Conservation (phyloP, 2,113 vertebrate species). For the Arizona elegans region DNA sequence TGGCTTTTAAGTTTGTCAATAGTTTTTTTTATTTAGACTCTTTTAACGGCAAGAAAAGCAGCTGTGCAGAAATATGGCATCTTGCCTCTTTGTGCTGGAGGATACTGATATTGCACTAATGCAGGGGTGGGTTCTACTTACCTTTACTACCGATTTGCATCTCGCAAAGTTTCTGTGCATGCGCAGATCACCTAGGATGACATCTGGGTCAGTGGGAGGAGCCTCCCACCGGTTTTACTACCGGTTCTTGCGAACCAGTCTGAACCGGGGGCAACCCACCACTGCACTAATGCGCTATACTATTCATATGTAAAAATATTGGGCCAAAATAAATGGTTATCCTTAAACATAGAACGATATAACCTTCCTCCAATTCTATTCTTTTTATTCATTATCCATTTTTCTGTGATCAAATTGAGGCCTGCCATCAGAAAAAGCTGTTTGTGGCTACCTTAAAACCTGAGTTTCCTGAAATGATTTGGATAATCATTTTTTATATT, state of each 20-base stretch:
- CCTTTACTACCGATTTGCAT: too few species aligned
- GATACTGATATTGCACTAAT: not conserved
- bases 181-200: too few species aligned
- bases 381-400: not conserved
- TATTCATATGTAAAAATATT: not conserved
- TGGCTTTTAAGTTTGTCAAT: not conserved
- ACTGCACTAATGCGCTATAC: not conserved
- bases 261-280: too few species aligned
- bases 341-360: not conserved
- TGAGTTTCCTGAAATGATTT: conserved; percentile 45
- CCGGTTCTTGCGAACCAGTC: too few species aligned
- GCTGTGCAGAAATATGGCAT: not conserved
- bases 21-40: not conserved
- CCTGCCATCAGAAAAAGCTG: accelerated
- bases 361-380: not conserved
- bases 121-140: too few species aligned
- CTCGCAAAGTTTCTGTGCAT: too few species aligned
- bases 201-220: too few species aligned
- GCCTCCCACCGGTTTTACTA: too few species aligned
- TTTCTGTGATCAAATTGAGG: not conserved
- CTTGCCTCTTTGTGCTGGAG: not conserved
- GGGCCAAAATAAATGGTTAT: not conserved
- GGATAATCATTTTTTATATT: conserved; percentile 13
- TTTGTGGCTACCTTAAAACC: conserved; percentile 38
- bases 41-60: not conserved